phyloP scores from a whole-genome alignment of 2,888 invertebrate genomes.

The Pammene fasciana region DNA sequence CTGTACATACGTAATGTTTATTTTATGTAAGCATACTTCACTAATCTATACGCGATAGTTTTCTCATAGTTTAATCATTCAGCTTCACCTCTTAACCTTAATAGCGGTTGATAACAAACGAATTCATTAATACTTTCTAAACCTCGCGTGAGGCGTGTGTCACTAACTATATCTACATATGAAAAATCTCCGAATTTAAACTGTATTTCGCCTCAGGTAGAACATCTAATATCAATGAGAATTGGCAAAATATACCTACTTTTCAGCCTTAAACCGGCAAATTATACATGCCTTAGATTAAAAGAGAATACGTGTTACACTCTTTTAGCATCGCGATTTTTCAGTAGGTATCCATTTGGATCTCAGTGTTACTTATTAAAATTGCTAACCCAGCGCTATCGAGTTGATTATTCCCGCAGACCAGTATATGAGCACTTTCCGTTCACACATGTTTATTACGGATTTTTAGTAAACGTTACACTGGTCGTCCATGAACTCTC shows the following conservation, averaged over 20 bases:
- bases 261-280: neutral
- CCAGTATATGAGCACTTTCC: neutral
- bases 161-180: neutral
- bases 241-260: neutral
- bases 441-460: neutral
- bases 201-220: neutral
- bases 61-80: slow-evolving; percentile 32
- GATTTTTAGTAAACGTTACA: neutral
- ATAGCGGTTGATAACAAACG: slow-evolving; percentile 8
- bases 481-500: neutral
- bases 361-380: slow-evolving; percentile 44
- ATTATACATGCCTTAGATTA: neutral
- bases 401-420: neutral
- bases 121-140: neutral
- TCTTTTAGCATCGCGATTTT: slow-evolving; percentile 44
- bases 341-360: slow-evolving; percentile 44
- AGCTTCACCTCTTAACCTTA: slow-evolving; percentile 27
- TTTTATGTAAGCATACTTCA: neutral
- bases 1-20: too few relatives aligned
- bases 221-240: neutral
- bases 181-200: neutral
- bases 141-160: neutral
- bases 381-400: too few relatives aligned
- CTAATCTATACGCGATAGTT: slow-evolving; percentile 27
- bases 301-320: neutral